A percentile compares a stretch with the other conserved stretches of the same genome.
phyloP scores from a whole-genome alignment of 2,797 vertebrate genomes.

The Sebastes taczanowskii region DNA sequence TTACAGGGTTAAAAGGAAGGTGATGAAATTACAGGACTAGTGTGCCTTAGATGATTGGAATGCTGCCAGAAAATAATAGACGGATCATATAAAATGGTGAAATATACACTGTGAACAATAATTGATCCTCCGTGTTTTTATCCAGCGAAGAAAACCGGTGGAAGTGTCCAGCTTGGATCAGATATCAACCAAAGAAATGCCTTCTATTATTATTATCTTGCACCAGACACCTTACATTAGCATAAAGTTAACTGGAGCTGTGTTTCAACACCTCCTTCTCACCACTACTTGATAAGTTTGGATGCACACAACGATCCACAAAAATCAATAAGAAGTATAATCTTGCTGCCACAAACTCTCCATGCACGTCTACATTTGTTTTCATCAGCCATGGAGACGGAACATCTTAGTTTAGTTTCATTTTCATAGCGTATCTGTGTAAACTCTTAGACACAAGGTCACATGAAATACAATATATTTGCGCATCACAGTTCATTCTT shows the following conservation, averaged over 20 bases:
- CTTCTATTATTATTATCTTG: background rate
- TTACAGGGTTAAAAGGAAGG: background rate
- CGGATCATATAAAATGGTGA: constrained; percentile 10
- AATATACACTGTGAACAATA: constrained; percentile 15
- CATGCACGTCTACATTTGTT: background rate
- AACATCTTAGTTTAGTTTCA: background rate
- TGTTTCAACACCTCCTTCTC: background rate
- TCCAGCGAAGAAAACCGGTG: background rate
- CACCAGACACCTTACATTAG: background rate
- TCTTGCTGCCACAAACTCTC: background rate
- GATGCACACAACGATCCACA: background rate
- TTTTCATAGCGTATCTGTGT: background rate
- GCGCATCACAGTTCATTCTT: background rate
- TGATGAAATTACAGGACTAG: background rate
- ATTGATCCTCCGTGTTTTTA: constrained; percentile 17
- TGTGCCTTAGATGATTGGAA: background rate
- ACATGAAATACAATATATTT: background rate
- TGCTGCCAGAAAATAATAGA: background rate
- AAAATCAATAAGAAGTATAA: background rate
- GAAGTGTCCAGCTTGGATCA: background rate
- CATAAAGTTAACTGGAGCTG: background rate
- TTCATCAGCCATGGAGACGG: background rate
- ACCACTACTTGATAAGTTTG: background rate
- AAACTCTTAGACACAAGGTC: background rate
- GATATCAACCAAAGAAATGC: constrained; percentile 3